phyloP scores from a whole-genome alignment of 2,888 invertebrate species.

The Aethes cnicana region DNA sequence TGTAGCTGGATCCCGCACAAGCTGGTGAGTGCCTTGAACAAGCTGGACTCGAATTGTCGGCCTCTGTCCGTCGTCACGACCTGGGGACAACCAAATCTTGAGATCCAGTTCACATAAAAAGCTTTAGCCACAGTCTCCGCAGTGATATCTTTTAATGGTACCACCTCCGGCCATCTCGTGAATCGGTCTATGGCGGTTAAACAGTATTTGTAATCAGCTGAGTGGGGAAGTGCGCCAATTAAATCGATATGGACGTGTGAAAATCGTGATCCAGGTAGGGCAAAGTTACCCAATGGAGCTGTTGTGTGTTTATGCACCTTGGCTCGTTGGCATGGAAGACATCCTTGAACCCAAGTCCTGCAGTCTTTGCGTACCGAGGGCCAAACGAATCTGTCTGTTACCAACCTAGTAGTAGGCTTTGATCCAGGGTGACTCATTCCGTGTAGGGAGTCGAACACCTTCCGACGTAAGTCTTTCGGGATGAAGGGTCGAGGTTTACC shows the following conservation, averaged over 20 bases:
- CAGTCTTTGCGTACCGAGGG: slow-evolving; percentile 1
- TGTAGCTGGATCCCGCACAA: neutral
- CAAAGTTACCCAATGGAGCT: neutral
- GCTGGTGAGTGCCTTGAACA: slow-evolving; percentile 21
- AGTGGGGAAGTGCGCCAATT: neutral
- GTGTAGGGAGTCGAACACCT: neutral
- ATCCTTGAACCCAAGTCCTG: neutral
- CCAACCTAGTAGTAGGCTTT: neutral
- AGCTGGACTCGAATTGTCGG: slow-evolving; percentile 30
- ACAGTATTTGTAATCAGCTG: neutral
- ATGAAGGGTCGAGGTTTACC: neutral
- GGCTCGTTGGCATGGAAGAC: neutral
- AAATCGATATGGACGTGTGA: neutral
- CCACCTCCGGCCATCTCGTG: slow-evolving; percentile 32
- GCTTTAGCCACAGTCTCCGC: slow-evolving; percentile 43
- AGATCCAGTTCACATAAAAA: slow-evolving; percentile 48
- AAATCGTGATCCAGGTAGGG: neutral
- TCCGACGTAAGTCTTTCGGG: neutral
- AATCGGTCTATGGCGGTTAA: slow-evolving; percentile 34
- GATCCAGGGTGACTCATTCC: neutral
- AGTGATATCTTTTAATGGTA: neutral
- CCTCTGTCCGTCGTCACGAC: slow-evolving; percentile 48
- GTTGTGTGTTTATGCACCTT: neutral
- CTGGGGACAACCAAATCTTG: slow-evolving; percentile 50
- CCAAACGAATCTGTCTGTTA: slow-evolving; percentile 1